Evolutionary conservation across 2,797 vertebrate genomes (phyloP), one percentile per base, ranked within the genome.

Genomic region (Sandelia bainsii): DNA sequence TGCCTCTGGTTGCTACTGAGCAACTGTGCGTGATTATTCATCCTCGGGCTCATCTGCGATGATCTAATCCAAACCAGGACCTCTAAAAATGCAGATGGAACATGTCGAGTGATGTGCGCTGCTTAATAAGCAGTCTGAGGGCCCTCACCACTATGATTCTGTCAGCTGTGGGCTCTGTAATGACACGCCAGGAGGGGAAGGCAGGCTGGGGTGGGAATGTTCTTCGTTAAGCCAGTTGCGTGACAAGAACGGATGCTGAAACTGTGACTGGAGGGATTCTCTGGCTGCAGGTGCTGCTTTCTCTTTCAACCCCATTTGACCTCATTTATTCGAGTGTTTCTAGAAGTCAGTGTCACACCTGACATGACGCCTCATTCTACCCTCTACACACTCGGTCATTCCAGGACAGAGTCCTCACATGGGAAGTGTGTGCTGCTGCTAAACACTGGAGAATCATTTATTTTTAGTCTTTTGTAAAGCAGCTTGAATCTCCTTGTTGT

Each of bases 141-240:
- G 74, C 34, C 50, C 39, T 48, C 29, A 16, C 40, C 14, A 48
- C 63, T 50, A 56, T 34, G 57, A 79, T 42, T 57, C 79, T 72
- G 81, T 91, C 88, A 87, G 83, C 81, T 63, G 85, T 8, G 81
- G 83, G 72, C 67, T 83, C 66, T 44, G 64, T 85, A 78, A 90
- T 82, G 69, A 86, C 87, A 87, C 29, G 81, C 54, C 70, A 52
- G 49, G 71, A 81, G 62, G 63, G 69, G 56, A 40, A 27, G 56
- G 75, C 56, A 57, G 42, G 61, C 75, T 50, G 40, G 46, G 63
- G 13, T 64, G 72, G 65, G 69, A 70, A 80, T 70, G 62, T 71
- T 75, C 63, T 60, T 48, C 19, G 19, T 49, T 56, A 46, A 77
- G 62, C 27, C 17, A 57, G 61, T 79, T 50, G 46, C 70, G 72